Base-by-base conservation (phyloP, 1,140 invertebrate species). In the Pinna nobilis region DNA sequence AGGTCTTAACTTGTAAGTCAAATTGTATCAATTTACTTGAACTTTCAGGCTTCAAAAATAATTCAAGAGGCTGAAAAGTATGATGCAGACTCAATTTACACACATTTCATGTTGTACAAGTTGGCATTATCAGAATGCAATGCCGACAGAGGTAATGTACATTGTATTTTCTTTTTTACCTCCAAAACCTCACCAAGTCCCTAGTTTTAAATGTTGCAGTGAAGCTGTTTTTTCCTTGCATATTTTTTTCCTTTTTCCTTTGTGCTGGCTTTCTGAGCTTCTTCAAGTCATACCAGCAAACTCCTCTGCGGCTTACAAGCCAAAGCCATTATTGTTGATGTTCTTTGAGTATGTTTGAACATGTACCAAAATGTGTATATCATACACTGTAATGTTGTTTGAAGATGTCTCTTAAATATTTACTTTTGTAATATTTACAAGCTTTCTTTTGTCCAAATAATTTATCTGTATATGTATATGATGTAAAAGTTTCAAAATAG, bases 101-200 rank as follows among this genome's bases (percentile, higher is more conserved):
- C 84, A 6, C 78, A 84, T 59, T 88, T 76, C 57, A 72, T 85
- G 5, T 49, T 82, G 18, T 87, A 79, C 76, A 87, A 86, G 53
- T 41, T 88, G 9, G 81, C 81, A 32, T 61, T 87, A 7, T 18
- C 67, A 20, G 68, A 80, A 53, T 65, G 70, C 66, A 70, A 84
- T 63, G 53, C 70, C 55, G 74, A 82, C 25, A 78, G 77, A 82
- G 84, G 86, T 87, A 53, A 47, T 47, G 41, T 47, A 47, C 41
- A 18, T 20, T 2, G 13, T 47, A 20, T 2, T 18, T 18, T 47
- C 41, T 4, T 18, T 18, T 47, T 47, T 47, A 9, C 20, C 20
- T 47, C 41, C 20, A 53, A 28, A 18, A 11, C 1, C 32, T 53
- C 15, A 23, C 25, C 11, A 13, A 20, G 28, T 20, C 28, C 15